Percentiles rank a stretch among this genome's conserved stretches.
These are phyloP conservation scores for Micropterix aruncella DNA, from an alignment of 2,888 invertebrate genomes.

Conservation along the genomic window DNA sequence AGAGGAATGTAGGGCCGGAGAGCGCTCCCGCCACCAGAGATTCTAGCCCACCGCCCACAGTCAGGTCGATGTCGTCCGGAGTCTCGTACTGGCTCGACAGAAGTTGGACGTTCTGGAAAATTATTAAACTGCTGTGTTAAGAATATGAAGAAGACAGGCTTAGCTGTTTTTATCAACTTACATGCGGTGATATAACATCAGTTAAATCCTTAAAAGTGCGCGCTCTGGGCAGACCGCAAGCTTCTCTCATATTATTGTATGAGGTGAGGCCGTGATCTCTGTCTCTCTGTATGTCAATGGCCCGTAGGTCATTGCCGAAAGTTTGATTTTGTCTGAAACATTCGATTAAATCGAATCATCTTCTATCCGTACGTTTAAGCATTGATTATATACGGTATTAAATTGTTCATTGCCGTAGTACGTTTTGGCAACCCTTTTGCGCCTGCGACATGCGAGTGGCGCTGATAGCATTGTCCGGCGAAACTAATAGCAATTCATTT, in stretches of 20 bases:
- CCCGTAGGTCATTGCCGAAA: conserved; percentile 68
- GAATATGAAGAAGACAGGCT: too few relatives aligned
- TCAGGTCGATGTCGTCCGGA: conserved; percentile 74
- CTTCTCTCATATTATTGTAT: conserved; percentile 63
- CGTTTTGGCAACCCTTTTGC: too few relatives aligned
- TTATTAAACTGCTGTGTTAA: too few relatives aligned
- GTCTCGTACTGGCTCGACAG: conserved; percentile 50
- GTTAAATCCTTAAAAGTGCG: conserved; percentile 52
- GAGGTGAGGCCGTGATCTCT: conserved; percentile 75
- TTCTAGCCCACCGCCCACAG: conserved; percentile 75
- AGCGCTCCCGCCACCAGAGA: conserved; percentile 59
- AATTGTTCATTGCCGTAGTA: too few relatives aligned
- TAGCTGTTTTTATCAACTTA: too few relatives aligned
- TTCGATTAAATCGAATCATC: too few relatives aligned
- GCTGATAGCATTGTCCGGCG: too few relatives aligned
- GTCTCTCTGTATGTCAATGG: conserved; percentile 74
- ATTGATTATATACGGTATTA: too few relatives aligned
- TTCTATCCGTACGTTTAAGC: too few relatives aligned
- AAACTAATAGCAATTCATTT: too few relatives aligned
- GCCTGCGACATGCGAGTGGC: too few relatives aligned
- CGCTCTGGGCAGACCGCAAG: conserved; percentile 60
- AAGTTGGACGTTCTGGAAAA: conserved; percentile 53
- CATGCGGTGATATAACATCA: conserved; percentile 50
- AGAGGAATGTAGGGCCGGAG: conserved; percentile 78
- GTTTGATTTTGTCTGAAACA: conserved; percentile 53